phyloP scores from a whole-genome alignment of 2,797 vertebrate genomes.

The Melanotaenia nigrans region DNA sequence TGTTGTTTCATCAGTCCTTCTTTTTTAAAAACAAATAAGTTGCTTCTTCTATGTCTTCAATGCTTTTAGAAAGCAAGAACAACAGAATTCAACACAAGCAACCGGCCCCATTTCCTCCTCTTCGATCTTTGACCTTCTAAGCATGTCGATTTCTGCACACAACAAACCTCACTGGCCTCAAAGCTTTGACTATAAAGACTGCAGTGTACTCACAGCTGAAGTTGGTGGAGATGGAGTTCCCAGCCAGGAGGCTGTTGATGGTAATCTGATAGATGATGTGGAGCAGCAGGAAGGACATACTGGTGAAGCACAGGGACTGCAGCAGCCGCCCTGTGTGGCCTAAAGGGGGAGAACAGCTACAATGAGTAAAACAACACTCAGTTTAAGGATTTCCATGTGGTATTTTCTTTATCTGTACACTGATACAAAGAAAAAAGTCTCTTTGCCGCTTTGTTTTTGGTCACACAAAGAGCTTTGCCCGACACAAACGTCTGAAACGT shows the following conservation, averaged over 20 bases:
- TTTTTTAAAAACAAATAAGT: background rate
- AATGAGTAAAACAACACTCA: constrained; percentile 42
- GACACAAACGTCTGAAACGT: constrained; percentile 1
- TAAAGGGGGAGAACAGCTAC: constrained; percentile 68
- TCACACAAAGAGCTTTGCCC: constrained; percentile 19
- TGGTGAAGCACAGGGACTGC: constrained; percentile 95
- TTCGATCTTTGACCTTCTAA: constrained; percentile 12
- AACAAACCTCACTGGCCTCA: constrained; percentile 16
- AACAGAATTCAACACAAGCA: constrained; percentile 9
- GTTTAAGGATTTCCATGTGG: constrained; percentile 59
- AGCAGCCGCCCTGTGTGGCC: constrained; percentile 96
- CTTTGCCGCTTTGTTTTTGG: constrained; percentile 8
- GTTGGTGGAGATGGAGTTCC: constrained; percentile 80
- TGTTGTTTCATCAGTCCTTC: background rate
- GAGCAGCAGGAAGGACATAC: constrained; percentile 93
- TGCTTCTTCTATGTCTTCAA: constrained; percentile 11
- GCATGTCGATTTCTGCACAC: constrained; percentile 16
- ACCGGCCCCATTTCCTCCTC: background rate
- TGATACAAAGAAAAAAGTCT: constrained; percentile 23
- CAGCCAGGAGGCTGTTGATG: constrained; percentile 91
- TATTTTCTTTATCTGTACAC: constrained; percentile 21
- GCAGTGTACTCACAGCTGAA: constrained; percentile 94
- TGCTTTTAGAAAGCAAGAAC: constrained; percentile 8
- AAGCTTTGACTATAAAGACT: constrained; percentile 25
- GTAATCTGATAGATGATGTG: constrained; percentile 99